Evolutionary conservation across 2,113 vertebrate genomes (phyloP).

Genomic region (Cryptomyrus ogoouensis): DNA sequence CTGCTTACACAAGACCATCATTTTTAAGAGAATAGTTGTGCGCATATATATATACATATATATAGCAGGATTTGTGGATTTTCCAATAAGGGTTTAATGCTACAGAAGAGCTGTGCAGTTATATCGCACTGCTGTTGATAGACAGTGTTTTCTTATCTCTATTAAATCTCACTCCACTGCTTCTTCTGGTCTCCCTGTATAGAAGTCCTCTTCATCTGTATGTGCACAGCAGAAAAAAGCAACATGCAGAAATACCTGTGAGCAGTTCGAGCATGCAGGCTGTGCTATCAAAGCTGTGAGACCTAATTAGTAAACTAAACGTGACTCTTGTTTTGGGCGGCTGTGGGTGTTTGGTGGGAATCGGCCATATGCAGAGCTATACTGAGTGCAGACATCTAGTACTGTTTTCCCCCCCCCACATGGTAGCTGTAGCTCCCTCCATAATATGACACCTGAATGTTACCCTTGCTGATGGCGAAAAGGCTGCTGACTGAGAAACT

Average conservation of each 20-base stretch:
- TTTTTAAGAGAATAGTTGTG: too few species aligned
- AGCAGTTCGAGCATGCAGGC: neutral
- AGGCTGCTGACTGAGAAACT: neutral
- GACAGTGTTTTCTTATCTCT: neutral
- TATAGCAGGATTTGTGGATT: neutral
- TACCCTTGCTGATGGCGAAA: neutral
- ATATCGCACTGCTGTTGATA: neutral
- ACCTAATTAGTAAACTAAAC: slow-evolving; percentile 13
- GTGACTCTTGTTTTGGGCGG: slow-evolving; percentile 11
- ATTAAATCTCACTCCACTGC: neutral
- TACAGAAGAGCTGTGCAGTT: neutral
- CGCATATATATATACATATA: too few species aligned
- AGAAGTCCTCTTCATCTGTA: neutral
- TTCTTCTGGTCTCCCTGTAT: neutral
- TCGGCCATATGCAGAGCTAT: neutral
- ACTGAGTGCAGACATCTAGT: too few species aligned
- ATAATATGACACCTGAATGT: neutral
- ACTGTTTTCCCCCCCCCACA: neutral
- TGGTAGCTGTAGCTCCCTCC: neutral
- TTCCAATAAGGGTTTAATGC: neutral
- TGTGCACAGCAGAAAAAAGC: neutral
- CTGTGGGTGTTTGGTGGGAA: neutral
- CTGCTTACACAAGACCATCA: neutral
- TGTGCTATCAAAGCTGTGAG: slow-evolving; percentile 13
- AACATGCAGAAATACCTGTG: neutral